These are phyloP conservation scores for Eudemis profundana DNA, from an alignment of 2,888 invertebrate genomes.

Conservation along the genomic window DNA sequence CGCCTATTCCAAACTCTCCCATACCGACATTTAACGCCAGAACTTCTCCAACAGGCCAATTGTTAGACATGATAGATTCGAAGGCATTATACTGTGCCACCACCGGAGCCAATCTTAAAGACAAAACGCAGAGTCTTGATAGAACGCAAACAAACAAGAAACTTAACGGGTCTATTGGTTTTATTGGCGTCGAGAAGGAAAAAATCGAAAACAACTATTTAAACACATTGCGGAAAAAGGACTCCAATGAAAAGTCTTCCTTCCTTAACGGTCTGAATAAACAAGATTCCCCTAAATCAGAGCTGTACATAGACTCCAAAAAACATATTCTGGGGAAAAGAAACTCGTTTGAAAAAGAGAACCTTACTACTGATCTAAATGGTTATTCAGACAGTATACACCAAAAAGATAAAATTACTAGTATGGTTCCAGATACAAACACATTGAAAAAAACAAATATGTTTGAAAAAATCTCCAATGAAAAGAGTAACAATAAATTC, in stretches of 20 bases:
- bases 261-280: constrained; percentile 66
- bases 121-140: constrained; percentile 49
- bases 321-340: constrained; percentile 74
- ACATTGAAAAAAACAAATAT: constrained; percentile 50
- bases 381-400: constrained; percentile 54
- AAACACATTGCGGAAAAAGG: constrained; percentile 65
- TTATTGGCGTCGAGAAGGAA: constrained; percentile 69
- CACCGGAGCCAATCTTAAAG: constrained; percentile 48
- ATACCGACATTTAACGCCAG: constrained; percentile 67
- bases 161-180: constrained; percentile 63
- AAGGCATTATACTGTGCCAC: constrained; percentile 48
- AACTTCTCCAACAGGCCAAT: constrained; percentile 58
- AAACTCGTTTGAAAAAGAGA: constrained; percentile 73
- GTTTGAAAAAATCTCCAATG: constrained; percentile 51
- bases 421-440: constrained; percentile 53
- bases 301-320: constrained; percentile 64
- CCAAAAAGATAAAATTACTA: constrained; percentile 55
- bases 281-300: constrained; percentile 59
- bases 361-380: constrained; percentile 54
- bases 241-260: constrained; percentile 62
- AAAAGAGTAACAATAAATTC: constrained; percentile 52
- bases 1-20: constrained; percentile 74
- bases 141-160: constrained; percentile 56
- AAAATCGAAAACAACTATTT: constrained; percentile 62
- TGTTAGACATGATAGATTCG: constrained; percentile 51